Evolutionary conservation across 2,113 vertebrate genomes (phyloP), one percentile per base, ranked within the genome.

Genomic region (Pomatorhinus ruficollis): DNA sequence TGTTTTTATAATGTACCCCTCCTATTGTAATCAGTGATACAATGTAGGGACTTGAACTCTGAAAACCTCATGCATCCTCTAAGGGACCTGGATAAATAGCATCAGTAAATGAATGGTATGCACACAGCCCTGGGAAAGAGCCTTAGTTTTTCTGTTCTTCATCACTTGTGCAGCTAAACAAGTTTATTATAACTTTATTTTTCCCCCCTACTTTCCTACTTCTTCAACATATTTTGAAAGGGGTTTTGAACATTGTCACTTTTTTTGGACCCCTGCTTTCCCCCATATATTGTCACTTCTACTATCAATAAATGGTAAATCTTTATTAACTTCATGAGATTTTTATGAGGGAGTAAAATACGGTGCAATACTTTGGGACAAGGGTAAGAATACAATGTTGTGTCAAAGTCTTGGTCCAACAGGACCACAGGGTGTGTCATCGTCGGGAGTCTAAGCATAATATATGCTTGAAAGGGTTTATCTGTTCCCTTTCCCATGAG

Each of bases 191-290:
- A 8, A 70, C 15, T 15, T 54, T 24, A 18, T 23, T 16, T 20
- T 0, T 0, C 6, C 2, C 5, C 6, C 3, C 11, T 6, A 13
- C 18, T 87, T 91, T 75, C 11, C 8, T 56, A 21, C 28, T 68
- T 66, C 5, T 5, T 83, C 5, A 2, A 53, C 15, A 8, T 47
- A 50, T 77, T 86, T 63, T 65, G n/a, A 81, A 45, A 31, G 3
- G 2, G 2, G 3, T 74, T 68, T 53, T 80, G 33, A 57, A 8
- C 23, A 42, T 11, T 83, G 7, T 35, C 33, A 59, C 1, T 1
- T 70, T 45, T 42, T 42, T 31, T 39, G 22, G 13, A 16, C 6
- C 4, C 12, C 15, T 2, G 1, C 2, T 47, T 18, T 10, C 16
- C 7, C 15, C 5, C 3, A 65, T 8, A 14, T 72, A 30, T 49